Base-by-base conservation (phyloP, 1,140 invertebrate species). In the Ceratitis capitata region DNA sequence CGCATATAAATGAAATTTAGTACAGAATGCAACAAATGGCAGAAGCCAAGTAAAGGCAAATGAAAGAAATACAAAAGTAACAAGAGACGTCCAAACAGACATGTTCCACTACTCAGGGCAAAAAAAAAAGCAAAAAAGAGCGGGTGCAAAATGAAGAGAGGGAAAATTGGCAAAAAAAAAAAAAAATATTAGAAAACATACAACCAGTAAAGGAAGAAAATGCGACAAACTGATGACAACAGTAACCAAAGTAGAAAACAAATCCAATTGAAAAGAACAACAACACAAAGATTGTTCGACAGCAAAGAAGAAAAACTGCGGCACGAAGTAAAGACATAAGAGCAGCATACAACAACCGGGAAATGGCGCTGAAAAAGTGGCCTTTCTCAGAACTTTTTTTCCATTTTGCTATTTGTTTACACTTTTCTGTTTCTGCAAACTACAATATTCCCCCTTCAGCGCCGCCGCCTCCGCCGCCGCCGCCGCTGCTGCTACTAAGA, bases 241-340 rank as follows among this genome's bases (percentile, higher is more conserved):
- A 78, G n/a, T 29, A 45, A n/a, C 19, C 16, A 45, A 78, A 78
- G 69, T 42, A 78, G n/a, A 45, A 78, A 78, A 29, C 9, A 78
- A 78, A 78, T 78, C 39, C n/a, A 23, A 78, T 45, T 45, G 69
- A 47, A 78, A 69, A 78, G 69, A 39, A 78, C 69, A 78, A 47
- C 39, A 78, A 78, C n/a, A 19, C 32, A 35, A 78, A 78, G 39
- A 78, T 45, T 78, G 35, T 47, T 7, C 39, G n/a, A 6, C 35
- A 42, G n/a, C 45, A 64, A 23, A 45, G 45, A 45, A 45, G 0
- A 2, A 12, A 74, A 74, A 39, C 35, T 23, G 32, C 19, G 23
- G 26, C n/a, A n/a, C n/a, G n/a, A n/a, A n/a, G n/a, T n/a, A n/a
- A n/a, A n/a, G n/a, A n/a, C n/a, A n/a, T 9, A 26, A 47, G n/a